phyloP scores from a whole-genome alignment of 2,797 vertebrate genomes.

The Picus viridis region DNA sequence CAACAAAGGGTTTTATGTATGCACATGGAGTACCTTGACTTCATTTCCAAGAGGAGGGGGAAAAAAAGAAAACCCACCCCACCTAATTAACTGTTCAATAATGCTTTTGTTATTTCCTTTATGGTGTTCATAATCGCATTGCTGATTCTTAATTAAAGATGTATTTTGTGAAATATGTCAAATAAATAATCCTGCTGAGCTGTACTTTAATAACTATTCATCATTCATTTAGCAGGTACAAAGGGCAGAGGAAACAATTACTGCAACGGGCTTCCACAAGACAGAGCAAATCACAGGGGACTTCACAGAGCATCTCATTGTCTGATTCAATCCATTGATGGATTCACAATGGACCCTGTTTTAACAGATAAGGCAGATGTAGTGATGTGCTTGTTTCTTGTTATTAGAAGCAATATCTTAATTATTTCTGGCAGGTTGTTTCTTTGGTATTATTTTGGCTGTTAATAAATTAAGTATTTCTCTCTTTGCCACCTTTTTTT shows the following conservation, averaged over 20 bases:
- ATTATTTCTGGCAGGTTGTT: constrained; percentile 21
- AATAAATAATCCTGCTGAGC: constrained; percentile 61
- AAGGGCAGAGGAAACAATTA: constrained; percentile 67
- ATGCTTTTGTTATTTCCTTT: constrained; percentile 67
- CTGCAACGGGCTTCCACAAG: constrained; percentile 29
- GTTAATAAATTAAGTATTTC: neutral
- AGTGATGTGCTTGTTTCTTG: neutral
- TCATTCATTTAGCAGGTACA: constrained; percentile 61
- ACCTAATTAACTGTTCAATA: constrained; percentile 65
- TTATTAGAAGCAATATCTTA: constrained; percentile 1
- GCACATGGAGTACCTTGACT: constrained; percentile 12
- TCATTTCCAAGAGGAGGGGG: neutral
- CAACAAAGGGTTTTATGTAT: constrained; percentile 29
- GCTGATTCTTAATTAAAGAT: constrained; percentile 72
- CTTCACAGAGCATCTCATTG: constrained; percentile 26
- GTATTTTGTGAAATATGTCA: constrained; percentile 57
- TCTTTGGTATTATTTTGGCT: neutral
- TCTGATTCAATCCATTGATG: constrained; percentile 43
- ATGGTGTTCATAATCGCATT: constrained; percentile 49
- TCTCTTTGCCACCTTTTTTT: neutral
- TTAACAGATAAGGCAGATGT: constrained; percentile 32
- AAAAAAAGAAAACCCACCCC: too few species aligned
- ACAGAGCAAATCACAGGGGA: constrained; percentile 49
- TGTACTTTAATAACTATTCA: constrained; percentile 58
- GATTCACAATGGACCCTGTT: constrained; percentile 12